Evolutionary conservation across 2,888 invertebrate species (phyloP).

Genomic region (Adelognathus sp.): DNA sequence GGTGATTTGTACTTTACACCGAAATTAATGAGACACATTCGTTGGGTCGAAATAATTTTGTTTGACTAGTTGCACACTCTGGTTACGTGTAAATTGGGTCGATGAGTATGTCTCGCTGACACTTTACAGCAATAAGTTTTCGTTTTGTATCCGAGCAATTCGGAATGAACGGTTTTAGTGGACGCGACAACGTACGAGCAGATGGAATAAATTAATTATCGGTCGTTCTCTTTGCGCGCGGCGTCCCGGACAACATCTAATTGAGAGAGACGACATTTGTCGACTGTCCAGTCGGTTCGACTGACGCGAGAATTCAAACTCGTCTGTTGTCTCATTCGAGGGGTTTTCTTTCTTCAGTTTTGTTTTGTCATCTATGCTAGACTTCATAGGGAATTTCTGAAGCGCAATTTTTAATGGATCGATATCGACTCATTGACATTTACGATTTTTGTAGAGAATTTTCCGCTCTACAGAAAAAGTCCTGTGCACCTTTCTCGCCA

Average conservation of each 20-base stretch:
- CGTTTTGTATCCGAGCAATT: not conserved
- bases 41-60: not conserved
- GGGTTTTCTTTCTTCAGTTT: not conserved
- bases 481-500: too few species aligned
- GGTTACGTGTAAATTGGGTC: not conserved
- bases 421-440: not conserved
- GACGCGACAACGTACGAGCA: slow-evolving; percentile 9
- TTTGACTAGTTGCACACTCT: not conserved
- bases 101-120: not conserved
- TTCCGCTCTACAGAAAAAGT: too few species aligned
- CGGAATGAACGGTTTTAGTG: not conserved
- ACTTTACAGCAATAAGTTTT: not conserved
- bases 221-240: slow-evolving; percentile 4
- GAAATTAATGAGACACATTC: not conserved
- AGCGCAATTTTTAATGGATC: not conserved
- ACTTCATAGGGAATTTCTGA: not conserved
- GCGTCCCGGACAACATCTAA: not conserved
- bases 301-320: not conserved
- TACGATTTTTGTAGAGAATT: too few species aligned
- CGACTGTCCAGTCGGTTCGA: not conserved
- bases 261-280: slow-evolving; percentile 8
- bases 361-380: not conserved
- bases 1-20: not conserved
- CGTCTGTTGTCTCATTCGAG: not conserved
- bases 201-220: slow-evolving; percentile 26